Base-by-base conservation (phyloP, 2,113 vertebrate genomes). In the Microcebus ravelobensis region DNA sequence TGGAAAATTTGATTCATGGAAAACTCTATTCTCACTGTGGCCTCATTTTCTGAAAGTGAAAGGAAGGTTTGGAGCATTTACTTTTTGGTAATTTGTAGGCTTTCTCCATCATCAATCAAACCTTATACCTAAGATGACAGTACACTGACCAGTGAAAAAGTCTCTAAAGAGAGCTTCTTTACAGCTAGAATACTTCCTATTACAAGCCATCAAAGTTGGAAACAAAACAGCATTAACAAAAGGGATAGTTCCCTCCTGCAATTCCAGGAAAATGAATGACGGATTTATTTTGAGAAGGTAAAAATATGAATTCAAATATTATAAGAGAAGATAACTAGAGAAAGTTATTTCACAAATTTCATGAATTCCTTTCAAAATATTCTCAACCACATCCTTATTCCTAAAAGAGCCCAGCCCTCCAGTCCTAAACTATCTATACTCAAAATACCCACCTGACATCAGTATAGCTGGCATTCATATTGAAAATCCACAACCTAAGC, bases 11-110 rank as follows among this genome's bases (percentile, higher is more conserved):
- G 67, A 91, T 93, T 94, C 63, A 0, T 67, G 55, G 84, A 39
- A 57, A 91, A 96, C 15, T 15, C 74, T 82, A 94, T 95, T 94
- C 77, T 84, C 6, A 0, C 4, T 93, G 63, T 82, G 86, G 42
- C 88, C 80, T 95, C 61, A 67, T 89, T 96, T 93, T 91, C 96
- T 97, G 84, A 96, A 97, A 96, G 31, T 96, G 31, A 67, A 94
- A 97, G 95, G 91, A 94, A 97, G 97, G 97, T 94, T 73, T 87
- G 96, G 94, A 96, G 87, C 89, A 93, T 96, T 98, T 67, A 97
- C 90, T 96, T 87, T 96, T 52, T 98, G 86, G 95, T 94, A 97
- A 88, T 83, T 95, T 76, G 57, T 87, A 83, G 65, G 50, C 91
- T 86, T 57, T 89, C 52, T 23, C 87, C 77, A 94, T 73, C 86